Conservation (phyloP, 1,140 invertebrate species). For the Matsumurasca onukii region DNA sequence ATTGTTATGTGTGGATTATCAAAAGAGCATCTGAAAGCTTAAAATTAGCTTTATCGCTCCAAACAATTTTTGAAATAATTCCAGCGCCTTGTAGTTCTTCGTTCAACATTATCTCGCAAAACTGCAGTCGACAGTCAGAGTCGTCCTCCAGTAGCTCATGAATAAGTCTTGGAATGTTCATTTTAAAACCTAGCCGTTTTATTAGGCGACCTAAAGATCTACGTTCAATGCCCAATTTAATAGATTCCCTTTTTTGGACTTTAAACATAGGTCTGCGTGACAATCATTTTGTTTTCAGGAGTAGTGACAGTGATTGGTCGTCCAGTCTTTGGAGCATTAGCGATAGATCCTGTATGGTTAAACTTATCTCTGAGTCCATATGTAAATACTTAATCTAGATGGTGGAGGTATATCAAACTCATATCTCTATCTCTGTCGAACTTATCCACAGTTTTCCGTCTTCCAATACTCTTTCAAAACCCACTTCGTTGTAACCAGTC, state of each 20-base stretch:
- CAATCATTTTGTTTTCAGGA: not conserved
- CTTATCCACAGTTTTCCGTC: conserved; percentile 13
- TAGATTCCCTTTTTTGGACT: not conserved
- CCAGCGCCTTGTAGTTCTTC: conserved; percentile 10
- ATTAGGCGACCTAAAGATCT: not conserved
- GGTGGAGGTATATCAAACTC: conserved; percentile 13
- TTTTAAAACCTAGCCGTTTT: not conserved
- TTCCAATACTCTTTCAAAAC: too few species aligned
- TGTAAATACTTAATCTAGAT: conserved; percentile 9
- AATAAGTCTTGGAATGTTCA: too few species aligned
- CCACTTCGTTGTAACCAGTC: too few species aligned
- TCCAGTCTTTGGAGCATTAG: not conserved
- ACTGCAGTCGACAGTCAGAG: conserved; percentile 10
- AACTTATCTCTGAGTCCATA: conserved; percentile 15
- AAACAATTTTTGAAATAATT: too few species aligned
- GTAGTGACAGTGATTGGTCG: not conserved
- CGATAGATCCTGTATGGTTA: too few species aligned
- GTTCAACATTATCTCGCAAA: conserved; percentile 15
- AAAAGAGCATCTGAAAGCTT: conserved; percentile 11
- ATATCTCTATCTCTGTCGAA: conserved; percentile 4
- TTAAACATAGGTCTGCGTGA: not conserved
- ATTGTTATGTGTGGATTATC: conserved; percentile 11
- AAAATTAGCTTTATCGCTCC: not conserved
- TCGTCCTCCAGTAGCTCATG: conserved; percentile 15
- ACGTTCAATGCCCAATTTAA: not conserved